A percentile compares a stretch with the other conserved stretches of the same genome.
Conservation (phyloP, 2,113 vertebrate species). For the Corythoichthys haematopterus region DNA sequence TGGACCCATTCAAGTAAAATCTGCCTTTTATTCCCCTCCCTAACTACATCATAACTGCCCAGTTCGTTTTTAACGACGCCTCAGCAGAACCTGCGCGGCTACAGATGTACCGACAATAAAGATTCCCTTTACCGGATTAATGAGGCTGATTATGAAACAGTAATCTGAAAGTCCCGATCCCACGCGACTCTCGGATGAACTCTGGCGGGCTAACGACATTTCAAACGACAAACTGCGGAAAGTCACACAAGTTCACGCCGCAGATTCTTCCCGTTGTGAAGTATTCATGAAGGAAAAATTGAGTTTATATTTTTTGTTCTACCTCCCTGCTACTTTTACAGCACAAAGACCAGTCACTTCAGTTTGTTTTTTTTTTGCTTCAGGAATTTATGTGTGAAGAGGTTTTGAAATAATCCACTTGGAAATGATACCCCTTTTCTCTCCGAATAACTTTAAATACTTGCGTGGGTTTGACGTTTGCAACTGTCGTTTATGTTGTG, state of each 20-base stretch:
- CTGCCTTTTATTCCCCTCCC: not conserved
- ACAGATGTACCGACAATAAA: not conserved
- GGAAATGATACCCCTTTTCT: conserved; percentile 24
- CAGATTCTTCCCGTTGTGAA: conserved; percentile 13
- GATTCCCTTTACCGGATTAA: not conserved
- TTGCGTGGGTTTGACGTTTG: conserved; percentile 1
- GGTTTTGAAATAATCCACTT: conserved; percentile 42
- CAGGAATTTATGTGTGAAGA: conserved; percentile 41
- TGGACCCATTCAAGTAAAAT: not conserved
- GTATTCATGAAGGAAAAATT: conserved; percentile 15
- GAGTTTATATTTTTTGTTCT: conserved; percentile 7
- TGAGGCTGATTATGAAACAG: not conserved
- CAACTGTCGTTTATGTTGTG: conserved; percentile 12
- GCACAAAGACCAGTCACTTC: conserved; percentile 29
- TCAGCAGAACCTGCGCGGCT: not conserved
- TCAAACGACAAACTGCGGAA: conserved; percentile 6
- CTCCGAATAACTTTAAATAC: conserved; percentile 15
- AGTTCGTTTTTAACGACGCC: not conserved
- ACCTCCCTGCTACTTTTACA: conserved; percentile 30
- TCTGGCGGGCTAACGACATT: not conserved
- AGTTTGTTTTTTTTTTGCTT: conserved; percentile 21
- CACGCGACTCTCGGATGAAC: not conserved
- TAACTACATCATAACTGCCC: conserved; percentile 1
- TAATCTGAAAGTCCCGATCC: not conserved
- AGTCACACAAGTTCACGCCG: conserved; percentile 36